Conservation (phyloP, 2,797 vertebrate species). For the Poecilia picta region DNA sequence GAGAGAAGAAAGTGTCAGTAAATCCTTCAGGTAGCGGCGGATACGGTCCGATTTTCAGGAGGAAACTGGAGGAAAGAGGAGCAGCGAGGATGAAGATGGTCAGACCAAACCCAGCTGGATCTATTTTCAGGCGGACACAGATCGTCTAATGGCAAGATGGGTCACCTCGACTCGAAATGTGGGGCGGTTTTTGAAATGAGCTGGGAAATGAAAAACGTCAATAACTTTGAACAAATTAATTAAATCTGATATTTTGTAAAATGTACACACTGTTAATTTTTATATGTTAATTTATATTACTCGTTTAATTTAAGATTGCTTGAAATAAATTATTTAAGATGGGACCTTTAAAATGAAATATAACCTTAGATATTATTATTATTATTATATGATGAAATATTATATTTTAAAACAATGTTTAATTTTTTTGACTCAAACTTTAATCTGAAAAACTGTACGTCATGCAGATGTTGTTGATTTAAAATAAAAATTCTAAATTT, state of each 20-base stretch:
- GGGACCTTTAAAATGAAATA: not conserved
- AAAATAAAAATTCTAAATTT: not conserved
- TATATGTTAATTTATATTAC: not conserved
- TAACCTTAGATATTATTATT: not conserved
- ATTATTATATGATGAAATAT: not conserved
- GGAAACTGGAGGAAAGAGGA: not conserved
- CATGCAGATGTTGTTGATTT: not conserved
- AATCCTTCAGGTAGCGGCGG: conserved; percentile 31
- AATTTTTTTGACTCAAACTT: not conserved
- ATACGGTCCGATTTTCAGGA: conserved; percentile 18
- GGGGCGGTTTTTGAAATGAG: not conserved
- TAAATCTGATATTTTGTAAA: not conserved
- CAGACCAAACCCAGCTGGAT: conserved; percentile 53
- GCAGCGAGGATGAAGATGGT: conserved; percentile 11
- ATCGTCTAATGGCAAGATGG: conserved; percentile 11
- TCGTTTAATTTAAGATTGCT: not conserved
- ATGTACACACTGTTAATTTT: not conserved
- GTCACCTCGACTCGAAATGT: not conserved
- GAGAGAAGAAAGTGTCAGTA: not conserved
- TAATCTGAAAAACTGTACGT: not conserved
- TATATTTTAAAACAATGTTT: not conserved
- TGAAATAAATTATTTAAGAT: not conserved
- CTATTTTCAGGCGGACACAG: conserved; percentile 48
- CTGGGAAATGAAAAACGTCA: not conserved
- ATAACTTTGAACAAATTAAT: too few species aligned